Evolutionary conservation across 2,113 vertebrate species (phyloP).

Genomic region (Saguinus imperator): DNA sequence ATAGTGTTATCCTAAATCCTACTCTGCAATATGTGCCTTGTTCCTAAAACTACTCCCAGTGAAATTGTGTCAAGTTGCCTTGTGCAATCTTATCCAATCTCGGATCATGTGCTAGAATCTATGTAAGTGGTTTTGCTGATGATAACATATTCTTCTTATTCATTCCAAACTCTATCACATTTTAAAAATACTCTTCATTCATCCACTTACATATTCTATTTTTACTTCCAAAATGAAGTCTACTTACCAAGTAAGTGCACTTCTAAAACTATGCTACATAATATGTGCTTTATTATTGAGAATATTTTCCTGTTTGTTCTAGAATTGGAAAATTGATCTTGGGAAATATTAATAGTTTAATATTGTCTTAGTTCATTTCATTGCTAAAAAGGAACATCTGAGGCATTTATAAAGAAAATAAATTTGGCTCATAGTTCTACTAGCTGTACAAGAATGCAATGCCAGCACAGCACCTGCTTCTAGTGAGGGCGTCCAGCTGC

Average conservation of each 20-base stretch:
- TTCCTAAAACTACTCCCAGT: neutral
- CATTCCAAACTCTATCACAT: neutral
- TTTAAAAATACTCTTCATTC: neutral
- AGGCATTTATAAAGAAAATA: neutral
- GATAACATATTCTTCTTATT: neutral
- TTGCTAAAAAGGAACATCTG: neutral
- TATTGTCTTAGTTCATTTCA: neutral
- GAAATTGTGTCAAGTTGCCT: neutral
- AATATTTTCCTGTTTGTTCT: neutral
- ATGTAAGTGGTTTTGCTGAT: neutral
- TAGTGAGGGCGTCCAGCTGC: neutral
- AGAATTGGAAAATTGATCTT: neutral
- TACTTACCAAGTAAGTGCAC: neutral
- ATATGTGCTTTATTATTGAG: neutral
- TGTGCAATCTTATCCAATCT: neutral
- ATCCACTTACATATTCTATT: neutral
- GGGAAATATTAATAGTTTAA: neutral
- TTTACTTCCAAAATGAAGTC: constrained; percentile 22
- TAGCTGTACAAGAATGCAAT: neutral
- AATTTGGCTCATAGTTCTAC: neutral
- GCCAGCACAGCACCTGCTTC: neutral
- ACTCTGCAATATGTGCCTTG: neutral
- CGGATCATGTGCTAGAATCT: neutral
- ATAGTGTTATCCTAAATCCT: neutral
- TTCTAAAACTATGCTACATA: neutral